Conservation (phyloP, 1,140 invertebrate genomes). For the Cotesia typhae region DNA sequence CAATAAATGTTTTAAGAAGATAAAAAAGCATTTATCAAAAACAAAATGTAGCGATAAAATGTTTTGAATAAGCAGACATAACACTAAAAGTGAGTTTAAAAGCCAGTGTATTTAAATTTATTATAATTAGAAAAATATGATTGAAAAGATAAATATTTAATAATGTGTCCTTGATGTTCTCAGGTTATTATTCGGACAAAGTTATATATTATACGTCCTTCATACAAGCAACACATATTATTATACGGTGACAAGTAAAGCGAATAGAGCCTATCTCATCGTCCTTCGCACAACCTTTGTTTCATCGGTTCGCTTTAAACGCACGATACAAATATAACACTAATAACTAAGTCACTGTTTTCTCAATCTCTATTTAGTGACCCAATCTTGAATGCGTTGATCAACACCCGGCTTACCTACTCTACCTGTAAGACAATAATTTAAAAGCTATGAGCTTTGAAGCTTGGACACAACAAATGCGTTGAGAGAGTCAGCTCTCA, state of each 20-base stretch:
- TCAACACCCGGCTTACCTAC: background rate
- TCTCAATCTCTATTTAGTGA: background rate
- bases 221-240: background rate
- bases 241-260: slow-evolving; percentile 8
- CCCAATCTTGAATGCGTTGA: slow-evolving; percentile 8
- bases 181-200: background rate
- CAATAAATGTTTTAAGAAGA: no score
- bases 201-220: slow-evolving; percentile 5
- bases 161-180: background rate
- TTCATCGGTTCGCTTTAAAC: slow-evolving; percentile 24
- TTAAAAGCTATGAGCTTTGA: no score
- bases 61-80: no score
- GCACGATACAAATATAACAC: slow-evolving; percentile 19
- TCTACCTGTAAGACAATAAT: no score
- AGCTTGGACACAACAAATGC: no score
- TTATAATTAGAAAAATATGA: no score
- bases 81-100: no score
- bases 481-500: no score
- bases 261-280: slow-evolving; percentile 29
- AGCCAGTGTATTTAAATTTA: no score
- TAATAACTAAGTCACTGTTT: slow-evolving; percentile 26
- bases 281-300: slow-evolving; percentile 43
- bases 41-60: no score
- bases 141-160: no score
- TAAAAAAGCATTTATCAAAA: no score